Evolutionary conservation across 2,797 vertebrate species (phyloP).

Genomic region (Coracias cyanogaster): DNA sequence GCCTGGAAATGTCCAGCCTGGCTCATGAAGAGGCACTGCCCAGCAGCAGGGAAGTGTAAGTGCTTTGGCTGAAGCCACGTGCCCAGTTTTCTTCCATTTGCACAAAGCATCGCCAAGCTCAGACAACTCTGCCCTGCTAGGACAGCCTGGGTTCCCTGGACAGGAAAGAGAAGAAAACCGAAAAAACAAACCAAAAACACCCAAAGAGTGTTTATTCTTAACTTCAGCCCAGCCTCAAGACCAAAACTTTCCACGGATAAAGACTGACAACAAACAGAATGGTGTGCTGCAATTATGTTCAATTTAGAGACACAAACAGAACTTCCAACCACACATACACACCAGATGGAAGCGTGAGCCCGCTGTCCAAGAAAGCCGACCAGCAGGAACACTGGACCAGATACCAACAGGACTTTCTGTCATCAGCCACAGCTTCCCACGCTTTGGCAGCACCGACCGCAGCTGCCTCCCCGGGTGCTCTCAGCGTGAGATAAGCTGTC

Average conservation of each 20-base stretch:
- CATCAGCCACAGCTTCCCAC: fast-evolving
- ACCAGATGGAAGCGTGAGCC: background rate
- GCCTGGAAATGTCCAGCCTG: fast-evolving
- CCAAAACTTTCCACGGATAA: background rate
- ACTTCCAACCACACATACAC: background rate
- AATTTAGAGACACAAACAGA: background rate
- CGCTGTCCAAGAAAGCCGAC: fast-evolving
- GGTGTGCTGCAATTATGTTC: background rate
- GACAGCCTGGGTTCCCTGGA: background rate
- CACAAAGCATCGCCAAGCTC: background rate
- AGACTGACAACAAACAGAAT: background rate
- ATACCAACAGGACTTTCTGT: fast-evolving
- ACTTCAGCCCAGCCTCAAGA: background rate
- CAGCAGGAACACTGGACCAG: background rate
- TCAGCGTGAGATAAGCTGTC: fast-evolving
- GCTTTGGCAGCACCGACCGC: fast-evolving
- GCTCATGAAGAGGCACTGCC: fast-evolving
- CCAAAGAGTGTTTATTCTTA: background rate
- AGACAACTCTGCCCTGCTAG: background rate
- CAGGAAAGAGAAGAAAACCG: background rate
- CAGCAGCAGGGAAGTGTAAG: background rate
- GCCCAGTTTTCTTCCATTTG: background rate
- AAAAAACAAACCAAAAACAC: background rate
- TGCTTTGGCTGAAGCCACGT: background rate
- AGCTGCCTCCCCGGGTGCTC: fast-evolving